These are phyloP conservation scores for Brotogeris chrysoptera DNA, from an alignment of 2,797 vertebrate genomes.

Conservation along the genomic window DNA sequence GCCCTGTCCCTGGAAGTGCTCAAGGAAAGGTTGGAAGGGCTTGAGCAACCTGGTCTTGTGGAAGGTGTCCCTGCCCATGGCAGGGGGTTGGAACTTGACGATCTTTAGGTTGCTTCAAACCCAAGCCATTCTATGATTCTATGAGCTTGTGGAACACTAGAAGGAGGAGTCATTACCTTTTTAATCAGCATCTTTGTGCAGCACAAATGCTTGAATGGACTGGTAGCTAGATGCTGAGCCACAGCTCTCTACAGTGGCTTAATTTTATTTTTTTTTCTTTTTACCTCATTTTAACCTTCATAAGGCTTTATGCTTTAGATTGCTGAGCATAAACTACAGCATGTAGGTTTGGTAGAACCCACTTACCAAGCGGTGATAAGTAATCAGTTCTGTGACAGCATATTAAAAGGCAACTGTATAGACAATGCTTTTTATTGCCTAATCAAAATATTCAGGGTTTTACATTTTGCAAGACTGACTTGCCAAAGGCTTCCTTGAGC, in stretches of 20 bases:
- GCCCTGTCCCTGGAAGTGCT: not conserved
- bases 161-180: not conserved
- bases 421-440: conserved; percentile 6
- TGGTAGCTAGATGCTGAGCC: not conserved
- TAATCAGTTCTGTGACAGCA: not conserved
- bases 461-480: conserved; percentile 36
- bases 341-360: not conserved
- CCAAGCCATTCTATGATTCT: not conserved
- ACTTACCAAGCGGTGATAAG: not conserved
- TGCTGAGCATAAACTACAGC: not conserved
- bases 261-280: not conserved
- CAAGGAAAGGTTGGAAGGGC: accelerated
- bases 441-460: conserved; percentile 18
- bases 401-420: not conserved
- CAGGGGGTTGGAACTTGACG: not conserved
- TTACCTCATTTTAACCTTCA: not conserved
- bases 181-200: not conserved
- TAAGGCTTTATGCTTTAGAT: not conserved
- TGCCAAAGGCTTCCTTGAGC: conserved; percentile 50
- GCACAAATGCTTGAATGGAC: not conserved
- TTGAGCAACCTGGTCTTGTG: not conserved
- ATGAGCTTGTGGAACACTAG: not conserved
- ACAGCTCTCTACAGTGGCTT: not conserved
- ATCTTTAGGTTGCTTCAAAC: not conserved
- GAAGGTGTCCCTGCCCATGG: not conserved